A percentile compares a stretch with the other conserved stretches of the same genome.
Conservation (phyloP, 2,888 invertebrate genomes). For the Pilophorus perplexus region DNA sequence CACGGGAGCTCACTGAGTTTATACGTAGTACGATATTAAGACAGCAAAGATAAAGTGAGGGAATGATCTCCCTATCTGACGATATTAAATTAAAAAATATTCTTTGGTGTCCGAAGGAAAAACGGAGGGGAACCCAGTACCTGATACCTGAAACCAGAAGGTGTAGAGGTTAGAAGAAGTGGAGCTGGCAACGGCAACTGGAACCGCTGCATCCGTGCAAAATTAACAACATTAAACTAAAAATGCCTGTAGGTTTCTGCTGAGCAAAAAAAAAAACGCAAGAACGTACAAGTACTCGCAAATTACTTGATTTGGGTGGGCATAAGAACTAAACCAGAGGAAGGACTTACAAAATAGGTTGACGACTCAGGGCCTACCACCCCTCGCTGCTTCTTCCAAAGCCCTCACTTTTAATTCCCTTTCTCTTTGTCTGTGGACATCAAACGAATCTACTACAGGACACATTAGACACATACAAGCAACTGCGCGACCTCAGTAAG, state of each 20-base stretch:
- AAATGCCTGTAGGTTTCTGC: no score
- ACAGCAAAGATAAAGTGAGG: constrained; percentile 3
- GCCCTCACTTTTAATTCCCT: constrained; percentile 82
- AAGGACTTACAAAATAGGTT: constrained; percentile 18
- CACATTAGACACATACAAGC: constrained; percentile 29
- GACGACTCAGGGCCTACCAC: constrained; percentile 57
- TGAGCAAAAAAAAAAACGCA: no score
- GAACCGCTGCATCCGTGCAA: no score
- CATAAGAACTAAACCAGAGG: no score
- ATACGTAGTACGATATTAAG: no score
- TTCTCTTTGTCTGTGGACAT: constrained; percentile 66
- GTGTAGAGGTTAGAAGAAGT: no score
- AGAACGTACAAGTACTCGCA: no score
- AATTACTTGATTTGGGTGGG: no score
- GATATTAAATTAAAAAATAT: constrained; percentile 4
- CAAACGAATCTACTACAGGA: constrained; percentile 25
- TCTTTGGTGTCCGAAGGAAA: constrained; percentile 34
- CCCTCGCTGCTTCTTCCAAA: constrained; percentile 80
- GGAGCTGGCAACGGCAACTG: no score
- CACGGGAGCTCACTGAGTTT: no score
- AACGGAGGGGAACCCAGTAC: not conserved
- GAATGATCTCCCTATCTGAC: not conserved
- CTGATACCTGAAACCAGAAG: constrained; percentile 3
- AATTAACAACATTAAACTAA: no score
- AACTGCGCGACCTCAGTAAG: constrained; percentile 43